These are phyloP conservation scores for Parascotia fuliginaria DNA, from an alignment of 2,888 invertebrate species.

Conservation along the genomic window DNA sequence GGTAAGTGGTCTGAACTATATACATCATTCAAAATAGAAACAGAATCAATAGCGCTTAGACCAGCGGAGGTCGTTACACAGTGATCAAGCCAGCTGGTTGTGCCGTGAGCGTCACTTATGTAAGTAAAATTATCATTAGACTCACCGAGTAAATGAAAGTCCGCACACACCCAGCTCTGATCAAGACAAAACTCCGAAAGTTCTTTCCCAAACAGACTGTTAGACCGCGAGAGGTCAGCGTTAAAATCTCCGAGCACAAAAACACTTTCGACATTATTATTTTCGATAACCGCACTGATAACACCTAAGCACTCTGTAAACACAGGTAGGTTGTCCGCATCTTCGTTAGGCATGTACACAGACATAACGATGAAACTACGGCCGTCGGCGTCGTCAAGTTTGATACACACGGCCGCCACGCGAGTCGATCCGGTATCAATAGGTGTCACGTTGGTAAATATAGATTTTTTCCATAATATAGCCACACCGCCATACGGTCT, in stretches of 20 bases:
- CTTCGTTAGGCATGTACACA: conserved; percentile 11
- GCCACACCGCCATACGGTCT: neutral
- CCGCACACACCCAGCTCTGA: conserved; percentile 7
- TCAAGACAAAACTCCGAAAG: conserved; percentile 4
- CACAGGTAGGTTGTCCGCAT: conserved; percentile 5
- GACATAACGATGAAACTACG: conserved; percentile 11
- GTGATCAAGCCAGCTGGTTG: conserved; percentile 1
- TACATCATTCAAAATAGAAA: conserved; percentile 6
- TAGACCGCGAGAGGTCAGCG: conserved; percentile 3
- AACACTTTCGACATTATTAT: conserved; percentile 1
- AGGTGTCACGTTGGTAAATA: neutral
- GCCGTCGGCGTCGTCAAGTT: neutral
- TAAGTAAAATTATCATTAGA: neutral
- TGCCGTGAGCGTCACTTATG: neutral
- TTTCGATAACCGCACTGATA: conserved; percentile 10
- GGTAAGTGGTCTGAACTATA: conserved; percentile 7
- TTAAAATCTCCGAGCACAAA: conserved; percentile 12
- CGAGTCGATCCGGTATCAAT: conserved; percentile 10
- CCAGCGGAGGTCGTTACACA: neutral
- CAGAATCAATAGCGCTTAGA: neutral
- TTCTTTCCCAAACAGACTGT: conserved; percentile 5
- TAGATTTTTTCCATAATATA: neutral
- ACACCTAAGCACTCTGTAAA: conserved; percentile 12
- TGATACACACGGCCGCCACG: conserved; percentile 9
- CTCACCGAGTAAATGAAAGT: neutral